phyloP scores from a whole-genome alignment of 2,888 invertebrate genomes.

The Eucriotettix oculatus region DNA sequence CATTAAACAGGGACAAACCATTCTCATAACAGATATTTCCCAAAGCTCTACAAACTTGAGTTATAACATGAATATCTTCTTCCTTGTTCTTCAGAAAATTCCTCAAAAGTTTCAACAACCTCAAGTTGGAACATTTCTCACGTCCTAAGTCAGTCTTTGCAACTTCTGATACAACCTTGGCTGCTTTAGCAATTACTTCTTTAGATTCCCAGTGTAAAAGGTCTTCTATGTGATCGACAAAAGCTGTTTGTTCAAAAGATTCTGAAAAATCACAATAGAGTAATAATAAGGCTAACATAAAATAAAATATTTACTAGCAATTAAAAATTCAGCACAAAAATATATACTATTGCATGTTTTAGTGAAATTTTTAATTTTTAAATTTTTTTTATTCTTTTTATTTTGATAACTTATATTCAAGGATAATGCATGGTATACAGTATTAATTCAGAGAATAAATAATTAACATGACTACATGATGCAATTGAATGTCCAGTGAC shows the following conservation, averaged over 20 bases:
- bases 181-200: constrained; percentile 26
- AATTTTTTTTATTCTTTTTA: too few relatives aligned
- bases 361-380: too few relatives aligned
- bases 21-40: constrained; percentile 84
- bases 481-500: too few relatives aligned
- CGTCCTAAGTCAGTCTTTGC: constrained; percentile 63
- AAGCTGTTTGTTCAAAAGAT: neutral
- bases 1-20: constrained; percentile 26
- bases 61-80: constrained; percentile 37
- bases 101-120: constrained; percentile 11
- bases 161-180: constrained; percentile 64
- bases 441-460: too few relatives aligned
- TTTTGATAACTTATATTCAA: too few relatives aligned
- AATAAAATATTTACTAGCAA: neutral
- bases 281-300: neutral
- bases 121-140: constrained; percentile 40
- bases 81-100: constrained; percentile 14
- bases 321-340: neutral
- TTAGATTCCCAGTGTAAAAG: constrained; percentile 10
- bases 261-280: neutral
- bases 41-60: constrained; percentile 64
- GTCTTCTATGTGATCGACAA: constrained; percentile 1
- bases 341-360: neutral
- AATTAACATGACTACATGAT: too few relatives aligned
- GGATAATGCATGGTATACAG: too few relatives aligned